Evolutionary conservation across 1,140 invertebrate genomes (phyloP).

Genomic region (Cryptotermes secundus): DNA sequence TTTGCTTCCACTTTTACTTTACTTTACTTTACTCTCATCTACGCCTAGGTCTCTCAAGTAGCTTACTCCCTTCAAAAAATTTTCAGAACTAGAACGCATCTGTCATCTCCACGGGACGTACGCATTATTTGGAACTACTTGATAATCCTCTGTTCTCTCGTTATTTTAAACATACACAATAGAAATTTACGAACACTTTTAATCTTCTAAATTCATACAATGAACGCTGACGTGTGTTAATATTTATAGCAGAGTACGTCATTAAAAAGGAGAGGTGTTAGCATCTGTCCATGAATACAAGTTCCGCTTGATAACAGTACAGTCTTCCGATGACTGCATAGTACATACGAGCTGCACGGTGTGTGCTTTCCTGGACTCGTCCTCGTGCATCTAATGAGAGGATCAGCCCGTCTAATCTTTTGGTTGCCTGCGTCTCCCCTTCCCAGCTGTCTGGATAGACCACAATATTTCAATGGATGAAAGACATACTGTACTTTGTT

Average conservation of each 20-base stretch:
- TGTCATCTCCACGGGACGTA: no score
- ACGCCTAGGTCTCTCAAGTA: no score
- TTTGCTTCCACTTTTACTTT: no score
- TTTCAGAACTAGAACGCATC: no score
- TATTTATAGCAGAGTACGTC: background rate
- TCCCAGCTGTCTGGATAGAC: background rate
- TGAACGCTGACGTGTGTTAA: background rate
- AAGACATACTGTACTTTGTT: background rate
- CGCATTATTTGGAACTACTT: no score
- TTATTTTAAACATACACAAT: background rate
- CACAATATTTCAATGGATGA: background rate
- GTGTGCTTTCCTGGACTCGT: background rate
- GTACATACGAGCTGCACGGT: background rate
- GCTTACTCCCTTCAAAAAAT: no score
- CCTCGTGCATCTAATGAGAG: background rate
- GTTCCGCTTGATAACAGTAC: background rate
- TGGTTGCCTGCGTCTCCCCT: background rate
- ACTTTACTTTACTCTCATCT: no score
- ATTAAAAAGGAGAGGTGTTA: background rate
- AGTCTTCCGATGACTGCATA: background rate
- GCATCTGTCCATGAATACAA: conserved; percentile 7
- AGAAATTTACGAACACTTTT: background rate
- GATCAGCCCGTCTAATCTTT: background rate
- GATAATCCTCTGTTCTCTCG: background rate
- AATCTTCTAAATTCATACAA: background rate